Evolutionary conservation across 2,797 vertebrate species (phyloP), one percentile per base, ranked within the genome.

Genomic region (Sebastiscus albofasciatus): DNA sequence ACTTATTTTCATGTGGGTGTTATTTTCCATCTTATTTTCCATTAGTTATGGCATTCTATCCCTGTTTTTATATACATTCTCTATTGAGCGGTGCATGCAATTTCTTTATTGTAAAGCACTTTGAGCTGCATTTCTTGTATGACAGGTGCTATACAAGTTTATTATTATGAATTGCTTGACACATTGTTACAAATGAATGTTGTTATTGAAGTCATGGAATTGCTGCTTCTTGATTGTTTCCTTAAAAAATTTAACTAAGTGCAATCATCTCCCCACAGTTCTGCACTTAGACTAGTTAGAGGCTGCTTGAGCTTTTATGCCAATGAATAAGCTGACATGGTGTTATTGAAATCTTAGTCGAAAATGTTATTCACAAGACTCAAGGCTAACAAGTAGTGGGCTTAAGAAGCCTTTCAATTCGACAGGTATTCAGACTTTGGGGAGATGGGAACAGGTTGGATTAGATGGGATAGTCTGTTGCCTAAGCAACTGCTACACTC

Each of bases 401-500:
- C 75, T 92, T 85, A 84, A 76, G 71, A 86, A 83, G 75, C 81
- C 77, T 82, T 90, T 91, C 85, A 83, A 34, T 86, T 90, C 39
- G 80, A 86, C 87, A 92, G 84, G 86, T 91, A 87, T 92, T 93
- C 90, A 90, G 84, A 91, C 88, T 86, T 85, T 62, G 84, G 88
- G 89, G 88, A 90, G 89, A 93, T 87, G 89, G 86, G 84, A 90
- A 86, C 90, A 89, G 84, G 81, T 90, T 87, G 91, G 91, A 93
- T 93, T 92, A 93, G 91, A 93, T 92, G 91, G 92, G 90, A 87
- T 89, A 89, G 89, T 88, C 90, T 87, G 91, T 94, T 92, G 86
- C 92, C 90, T 87, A 90, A 93, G 93, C 93, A 94, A 94, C 93
- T 92, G 91, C 86, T 88, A 84, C 90, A 93, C 92, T 94, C 82